Percentiles rank a stretch among this genome's conserved stretches.
These are phyloP conservation scores for Netelia inedita DNA, from an alignment of 2,888 invertebrate species.

Conservation along the genomic window DNA sequence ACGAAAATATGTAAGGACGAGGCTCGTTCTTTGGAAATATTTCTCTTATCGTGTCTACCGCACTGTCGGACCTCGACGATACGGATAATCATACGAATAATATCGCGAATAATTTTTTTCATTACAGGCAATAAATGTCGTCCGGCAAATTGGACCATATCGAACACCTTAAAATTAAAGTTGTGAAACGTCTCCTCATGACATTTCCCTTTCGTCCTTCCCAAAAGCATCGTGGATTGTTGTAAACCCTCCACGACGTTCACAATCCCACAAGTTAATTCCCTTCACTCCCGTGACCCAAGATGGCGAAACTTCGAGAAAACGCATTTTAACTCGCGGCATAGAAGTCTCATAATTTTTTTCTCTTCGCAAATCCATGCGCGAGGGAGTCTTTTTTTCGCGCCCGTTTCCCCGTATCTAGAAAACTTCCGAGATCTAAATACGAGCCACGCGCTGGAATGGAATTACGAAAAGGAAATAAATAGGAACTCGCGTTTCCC, in stretches of 20 bases:
- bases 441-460: constrained; percentile 31
- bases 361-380: constrained; percentile 21
- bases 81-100: constrained; percentile 17
- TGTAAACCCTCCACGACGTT: too few relatives aligned
- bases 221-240: background rate
- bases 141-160: constrained; percentile 28
- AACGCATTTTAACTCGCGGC: too few relatives aligned
- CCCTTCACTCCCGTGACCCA: too few relatives aligned
- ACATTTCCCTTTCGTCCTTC: background rate
- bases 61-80: constrained; percentile 7
- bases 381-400: constrained; percentile 41
- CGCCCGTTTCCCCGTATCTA: constrained; percentile 47
- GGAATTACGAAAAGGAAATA: constrained; percentile 28
- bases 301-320: too few relatives aligned
- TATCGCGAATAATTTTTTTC: background rate
- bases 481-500: constrained; percentile 53
- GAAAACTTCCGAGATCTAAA: constrained; percentile 29
- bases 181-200: background rate
- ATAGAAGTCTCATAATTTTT: background rate
- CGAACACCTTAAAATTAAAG: background rate
- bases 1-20: constrained; percentile 15
- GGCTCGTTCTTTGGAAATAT: constrained; percentile 25
- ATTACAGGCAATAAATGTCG: constrained; percentile 25
- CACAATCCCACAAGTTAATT: too few relatives aligned
- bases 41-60: background rate